These are phyloP conservation scores for Cheilosia scutellata DNA, from an alignment of 2,888 invertebrate species.

Conservation along the genomic window DNA sequence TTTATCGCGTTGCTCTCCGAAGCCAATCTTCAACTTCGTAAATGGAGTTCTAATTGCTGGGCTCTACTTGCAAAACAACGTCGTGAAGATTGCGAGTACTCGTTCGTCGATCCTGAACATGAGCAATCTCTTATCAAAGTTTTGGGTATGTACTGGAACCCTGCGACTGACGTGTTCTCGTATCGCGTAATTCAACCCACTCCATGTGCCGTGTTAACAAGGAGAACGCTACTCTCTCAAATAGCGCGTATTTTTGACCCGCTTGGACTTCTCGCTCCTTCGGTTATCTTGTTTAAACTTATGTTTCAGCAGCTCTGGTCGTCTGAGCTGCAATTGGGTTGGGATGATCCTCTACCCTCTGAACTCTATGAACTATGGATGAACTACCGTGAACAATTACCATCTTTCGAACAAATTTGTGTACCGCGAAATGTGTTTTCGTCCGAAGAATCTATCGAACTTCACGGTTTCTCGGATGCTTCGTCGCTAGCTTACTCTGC, in stretches of 20 bases:
- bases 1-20: neutral
- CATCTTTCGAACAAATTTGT: neutral
- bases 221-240: constrained; percentile 15
- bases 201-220: neutral
- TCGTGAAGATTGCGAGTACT: neutral
- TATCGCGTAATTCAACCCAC: neutral
- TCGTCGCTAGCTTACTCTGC: constrained; percentile 41
- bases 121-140: neutral
- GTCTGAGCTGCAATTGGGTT: neutral
- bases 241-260: constrained; percentile 26
- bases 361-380: neutral
- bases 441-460: neutral
- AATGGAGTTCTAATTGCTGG: constrained; percentile 32
- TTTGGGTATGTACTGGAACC: constrained; percentile 17
- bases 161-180: constrained; percentile 2
- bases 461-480: constrained; percentile 21
- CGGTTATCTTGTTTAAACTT: constrained; percentile 7
- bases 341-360: constrained; percentile 1
- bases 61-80: neutral
- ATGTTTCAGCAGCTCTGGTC: constrained; percentile 27
- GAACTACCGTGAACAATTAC: neutral
- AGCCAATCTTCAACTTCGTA: constrained; percentile 3
- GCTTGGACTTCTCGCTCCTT: constrained; percentile 19
- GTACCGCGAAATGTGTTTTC: constrained; percentile 1
- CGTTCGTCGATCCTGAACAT: neutral